Evolutionary conservation across 2,888 invertebrate species (phyloP).

Genomic region (Silvanus unidentatus): DNA sequence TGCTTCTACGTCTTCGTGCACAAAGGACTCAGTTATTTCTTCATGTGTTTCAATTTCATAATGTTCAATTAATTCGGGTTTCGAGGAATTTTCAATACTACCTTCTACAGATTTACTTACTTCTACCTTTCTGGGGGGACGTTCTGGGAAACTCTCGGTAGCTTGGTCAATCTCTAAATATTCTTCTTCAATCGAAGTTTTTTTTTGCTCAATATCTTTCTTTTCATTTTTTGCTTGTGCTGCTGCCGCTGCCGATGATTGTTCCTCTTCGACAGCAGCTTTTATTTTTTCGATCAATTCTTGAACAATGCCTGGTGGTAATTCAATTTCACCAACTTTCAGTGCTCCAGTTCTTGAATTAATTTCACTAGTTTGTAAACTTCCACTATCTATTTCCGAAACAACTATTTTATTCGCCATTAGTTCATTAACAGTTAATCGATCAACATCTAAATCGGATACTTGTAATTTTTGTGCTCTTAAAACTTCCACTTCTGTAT

Average conservation of each 20-base stretch:
- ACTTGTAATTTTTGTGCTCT: conserved; percentile 63
- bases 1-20: no score
- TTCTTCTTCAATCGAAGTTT: conserved; percentile 36
- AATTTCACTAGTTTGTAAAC: conserved; percentile 66
- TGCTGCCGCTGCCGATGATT: conserved; percentile 9
- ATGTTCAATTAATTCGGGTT: no score
- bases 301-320: conserved; percentile 63
- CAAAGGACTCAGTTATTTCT: neutral
- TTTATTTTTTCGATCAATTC: conserved; percentile 55
- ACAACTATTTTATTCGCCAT: conserved; percentile 75
- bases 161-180: conserved; percentile 7
- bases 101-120: conserved; percentile 9
- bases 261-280: conserved; percentile 24
- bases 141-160: conserved; percentile 5
- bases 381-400: conserved; percentile 72
- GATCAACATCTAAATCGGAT: conserved; percentile 70
- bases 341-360: conserved; percentile 64
- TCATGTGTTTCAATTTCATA: no score
- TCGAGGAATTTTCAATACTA: neutral
- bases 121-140: conserved; percentile 12
- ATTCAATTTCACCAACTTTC: conserved; percentile 61
- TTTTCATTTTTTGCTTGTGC: conserved; percentile 9
- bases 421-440: conserved; percentile 69
- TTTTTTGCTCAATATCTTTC: conserved; percentile 35
- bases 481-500: conserved; percentile 37